Conservation (phyloP, 1,140 invertebrate genomes). For the Eumeta japonica region DNA sequence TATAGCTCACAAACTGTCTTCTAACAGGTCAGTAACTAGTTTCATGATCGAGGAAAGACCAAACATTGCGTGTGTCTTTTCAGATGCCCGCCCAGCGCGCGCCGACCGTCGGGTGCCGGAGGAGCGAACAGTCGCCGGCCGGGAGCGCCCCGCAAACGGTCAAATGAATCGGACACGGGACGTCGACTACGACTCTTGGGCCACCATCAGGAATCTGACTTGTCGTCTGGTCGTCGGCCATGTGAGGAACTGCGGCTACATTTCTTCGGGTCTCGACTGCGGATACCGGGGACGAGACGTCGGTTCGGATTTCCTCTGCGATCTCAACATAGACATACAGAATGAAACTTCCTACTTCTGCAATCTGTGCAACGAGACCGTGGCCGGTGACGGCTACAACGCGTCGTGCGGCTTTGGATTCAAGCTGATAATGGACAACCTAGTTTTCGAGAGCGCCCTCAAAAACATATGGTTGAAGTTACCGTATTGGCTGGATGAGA, state of each 20-base stretch:
- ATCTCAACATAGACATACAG: constrained; percentile 41
- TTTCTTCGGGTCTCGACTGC: constrained; percentile 29
- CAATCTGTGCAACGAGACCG: constrained; percentile 26
- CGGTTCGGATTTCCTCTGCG: constrained; percentile 26
- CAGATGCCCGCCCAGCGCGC: too few species aligned
- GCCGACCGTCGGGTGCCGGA: too few species aligned
- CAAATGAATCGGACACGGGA: too few species aligned
- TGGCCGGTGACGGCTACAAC: constrained; percentile 28
- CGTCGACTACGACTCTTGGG: too few species aligned
- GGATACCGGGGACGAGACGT: constrained; percentile 9
- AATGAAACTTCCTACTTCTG: constrained; percentile 51
- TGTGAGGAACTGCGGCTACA: constrained; percentile 20
- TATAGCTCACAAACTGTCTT: too few species aligned
- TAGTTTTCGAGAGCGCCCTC: constrained; percentile 40
- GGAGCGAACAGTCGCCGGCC: too few species aligned
- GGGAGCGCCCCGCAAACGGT: too few species aligned
- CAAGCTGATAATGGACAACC: constrained; percentile 39
- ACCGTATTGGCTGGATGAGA: constrained; percentile 25
- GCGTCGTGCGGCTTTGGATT: constrained; percentile 35
- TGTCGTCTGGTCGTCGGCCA: constrained; percentile 24
- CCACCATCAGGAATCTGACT: constrained; percentile 27
- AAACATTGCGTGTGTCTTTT: too few species aligned
- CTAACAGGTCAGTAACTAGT: too few species aligned
- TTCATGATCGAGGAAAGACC: too few species aligned
- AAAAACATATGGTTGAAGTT: constrained; percentile 46